Conservation (phyloP, 1,140 invertebrate genomes). For the Maconellicoccus hirsutus region DNA sequence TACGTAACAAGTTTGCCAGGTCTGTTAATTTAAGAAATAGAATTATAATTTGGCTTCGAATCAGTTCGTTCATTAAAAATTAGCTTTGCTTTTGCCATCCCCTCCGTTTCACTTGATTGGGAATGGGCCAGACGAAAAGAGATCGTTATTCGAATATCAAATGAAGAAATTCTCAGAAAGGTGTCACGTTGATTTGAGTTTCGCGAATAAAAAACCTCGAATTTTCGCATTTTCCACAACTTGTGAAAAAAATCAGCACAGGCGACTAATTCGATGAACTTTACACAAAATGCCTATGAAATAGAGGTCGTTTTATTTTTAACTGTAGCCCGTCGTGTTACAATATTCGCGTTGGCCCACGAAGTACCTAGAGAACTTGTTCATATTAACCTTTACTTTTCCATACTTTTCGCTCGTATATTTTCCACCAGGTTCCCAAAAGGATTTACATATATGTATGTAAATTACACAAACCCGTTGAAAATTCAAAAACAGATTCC, state of each 20-base stretch:
- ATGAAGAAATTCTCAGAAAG: no score
- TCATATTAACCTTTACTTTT: no score
- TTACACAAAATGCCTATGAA: neutral
- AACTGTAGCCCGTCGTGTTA: neutral
- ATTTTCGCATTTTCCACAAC: neutral
- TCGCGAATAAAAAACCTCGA: no score
- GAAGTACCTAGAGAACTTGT: no score
- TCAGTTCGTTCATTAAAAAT: constrained; percentile 4
- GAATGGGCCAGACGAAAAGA: neutral
- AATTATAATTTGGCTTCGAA: neutral
- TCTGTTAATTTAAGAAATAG: neutral
- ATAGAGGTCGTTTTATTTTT: constrained; percentile 1
- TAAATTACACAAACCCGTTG: no score
- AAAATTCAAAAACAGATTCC: no score
- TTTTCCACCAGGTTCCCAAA: neutral
- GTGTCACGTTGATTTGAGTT: no score
- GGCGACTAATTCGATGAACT: neutral
- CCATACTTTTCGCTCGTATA: neutral
- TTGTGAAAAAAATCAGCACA: neutral
- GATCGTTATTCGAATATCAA: neutral
- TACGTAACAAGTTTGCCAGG: no score
- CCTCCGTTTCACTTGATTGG: neutral
- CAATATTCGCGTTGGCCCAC: no score
- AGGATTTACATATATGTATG: neutral
- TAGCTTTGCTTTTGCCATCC: neutral